These are phyloP conservation scores for Danaus melanippus DNA, from an alignment of 1,140 invertebrate genomes.

Conservation along the genomic window DNA sequence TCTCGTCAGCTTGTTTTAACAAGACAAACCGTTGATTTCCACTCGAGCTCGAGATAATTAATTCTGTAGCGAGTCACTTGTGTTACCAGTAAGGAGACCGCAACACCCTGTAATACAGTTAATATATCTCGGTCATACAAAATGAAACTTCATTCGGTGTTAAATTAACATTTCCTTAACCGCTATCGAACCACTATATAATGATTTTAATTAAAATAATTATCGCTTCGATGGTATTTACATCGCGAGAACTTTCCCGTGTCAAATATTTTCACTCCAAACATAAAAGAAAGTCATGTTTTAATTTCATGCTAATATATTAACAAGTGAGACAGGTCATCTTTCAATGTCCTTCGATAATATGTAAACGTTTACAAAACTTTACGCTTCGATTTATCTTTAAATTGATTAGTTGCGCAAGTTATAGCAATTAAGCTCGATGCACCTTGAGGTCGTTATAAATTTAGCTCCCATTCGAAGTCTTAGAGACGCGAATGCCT, in stretches of 20 bases:
- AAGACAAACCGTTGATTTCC: conserved; percentile 59
- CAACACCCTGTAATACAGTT: conserved; percentile 20
- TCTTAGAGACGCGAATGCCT: conserved; percentile 10
- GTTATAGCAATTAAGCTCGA: neutral
- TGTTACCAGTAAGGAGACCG: conserved; percentile 47
- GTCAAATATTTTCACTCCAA: too few species aligned
- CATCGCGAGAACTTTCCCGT: too few species aligned
- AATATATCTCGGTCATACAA: too few species aligned
- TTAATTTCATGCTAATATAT: conserved; percentile 20
- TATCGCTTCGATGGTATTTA: too few species aligned
- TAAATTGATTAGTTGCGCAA: conserved; percentile 14
- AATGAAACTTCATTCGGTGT: too few species aligned
- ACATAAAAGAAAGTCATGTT: neutral
- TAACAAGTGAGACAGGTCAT: conserved; percentile 15
- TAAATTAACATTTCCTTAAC: too few species aligned
- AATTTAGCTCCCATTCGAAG: too few species aligned
- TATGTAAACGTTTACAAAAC: conserved; percentile 15
- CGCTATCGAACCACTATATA: too few species aligned
- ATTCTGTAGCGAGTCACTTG: conserved; percentile 61
- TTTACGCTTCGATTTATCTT: conserved; percentile 12
- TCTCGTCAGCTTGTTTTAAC: conserved; percentile 49
- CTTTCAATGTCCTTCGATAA: conserved; percentile 14
- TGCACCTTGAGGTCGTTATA: too few species aligned
- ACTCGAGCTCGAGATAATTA: conserved; percentile 50
- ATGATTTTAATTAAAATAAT: too few species aligned